phyloP scores from a whole-genome alignment of 2,888 invertebrate species.

The Atethmia centrago region DNA sequence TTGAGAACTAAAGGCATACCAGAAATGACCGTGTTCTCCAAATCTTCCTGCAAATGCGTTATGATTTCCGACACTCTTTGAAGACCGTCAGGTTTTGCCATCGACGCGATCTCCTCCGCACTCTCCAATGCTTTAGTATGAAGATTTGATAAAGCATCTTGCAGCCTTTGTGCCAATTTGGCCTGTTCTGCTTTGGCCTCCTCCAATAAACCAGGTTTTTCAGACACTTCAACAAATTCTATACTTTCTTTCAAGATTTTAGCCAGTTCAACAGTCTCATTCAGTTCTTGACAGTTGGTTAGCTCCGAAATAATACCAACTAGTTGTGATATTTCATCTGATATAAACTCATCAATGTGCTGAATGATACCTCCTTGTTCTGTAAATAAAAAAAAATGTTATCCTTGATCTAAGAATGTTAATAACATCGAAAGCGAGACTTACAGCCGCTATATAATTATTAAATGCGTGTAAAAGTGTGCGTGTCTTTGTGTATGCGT shows the following conservation, averaged over 20 bases:
- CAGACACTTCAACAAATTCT: slow-evolving; percentile 39
- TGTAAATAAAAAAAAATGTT: slow-evolving; percentile 45
- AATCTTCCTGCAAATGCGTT: slow-evolving; percentile 74
- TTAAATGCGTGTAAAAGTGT: slow-evolving; percentile 33
- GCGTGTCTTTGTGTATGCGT: slow-evolving; percentile 36
- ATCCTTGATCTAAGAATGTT: background rate
- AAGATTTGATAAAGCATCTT: slow-evolving; percentile 67
- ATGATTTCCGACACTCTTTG: slow-evolving; percentile 72
- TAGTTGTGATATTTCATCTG: slow-evolving; percentile 60
- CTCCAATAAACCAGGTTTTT: slow-evolving; percentile 37
- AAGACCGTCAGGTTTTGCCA: slow-evolving; percentile 63
- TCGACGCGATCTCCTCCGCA: slow-evolving; percentile 60
- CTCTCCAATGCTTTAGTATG: slow-evolving; percentile 70
- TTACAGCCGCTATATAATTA: slow-evolving; percentile 17
- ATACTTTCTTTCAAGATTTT: slow-evolving; percentile 64
- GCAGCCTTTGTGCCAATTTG: slow-evolving; percentile 66
- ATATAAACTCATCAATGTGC: slow-evolving; percentile 70
- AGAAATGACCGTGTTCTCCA: slow-evolving; percentile 62
- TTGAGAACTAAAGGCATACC: slow-evolving; percentile 49
- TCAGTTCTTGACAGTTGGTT: slow-evolving; percentile 62
- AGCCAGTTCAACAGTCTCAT: slow-evolving; percentile 48
- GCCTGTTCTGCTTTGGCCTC: slow-evolving; percentile 57
- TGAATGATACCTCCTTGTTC: slow-evolving; percentile 60
- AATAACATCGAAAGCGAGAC: slow-evolving; percentile 29
- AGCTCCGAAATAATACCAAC: slow-evolving; percentile 62